Evolutionary conservation across 2,797 vertebrate genomes (phyloP).

Genomic region (Gymnothorax reevesii): DNA sequence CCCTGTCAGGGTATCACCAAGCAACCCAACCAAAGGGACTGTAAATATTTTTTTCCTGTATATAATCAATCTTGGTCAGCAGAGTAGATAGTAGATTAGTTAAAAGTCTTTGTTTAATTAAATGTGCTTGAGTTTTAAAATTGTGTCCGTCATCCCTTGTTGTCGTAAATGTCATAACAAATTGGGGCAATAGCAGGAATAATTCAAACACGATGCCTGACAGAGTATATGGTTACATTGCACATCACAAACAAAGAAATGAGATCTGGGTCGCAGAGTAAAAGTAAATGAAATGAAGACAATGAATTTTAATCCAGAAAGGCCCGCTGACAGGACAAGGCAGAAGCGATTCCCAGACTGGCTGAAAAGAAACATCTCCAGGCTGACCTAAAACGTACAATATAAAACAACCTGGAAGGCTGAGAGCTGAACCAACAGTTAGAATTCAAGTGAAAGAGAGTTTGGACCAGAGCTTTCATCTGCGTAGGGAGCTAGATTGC

Average conservation of each 20-base stretch:
- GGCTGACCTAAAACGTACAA: background rate
- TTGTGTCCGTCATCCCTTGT: too few relatives aligned
- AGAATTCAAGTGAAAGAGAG: background rate
- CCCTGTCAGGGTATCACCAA: too few relatives aligned
- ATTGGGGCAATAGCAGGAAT: too few relatives aligned
- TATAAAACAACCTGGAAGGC: conserved; percentile 15
- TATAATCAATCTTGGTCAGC: too few relatives aligned
- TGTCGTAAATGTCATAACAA: too few relatives aligned
- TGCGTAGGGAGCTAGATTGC: conserved; percentile 25
- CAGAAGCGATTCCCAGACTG: conserved; percentile 20
- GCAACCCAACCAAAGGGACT: too few relatives aligned
- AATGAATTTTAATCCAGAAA: conserved; percentile 29
- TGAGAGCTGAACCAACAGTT: background rate
- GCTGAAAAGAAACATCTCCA: conserved; percentile 9
- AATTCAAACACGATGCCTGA: conserved; percentile 29
- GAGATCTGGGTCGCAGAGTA: conserved; percentile 34
- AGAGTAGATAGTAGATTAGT: too few relatives aligned
- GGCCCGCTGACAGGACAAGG: conserved; percentile 13
- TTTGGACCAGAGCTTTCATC: background rate
- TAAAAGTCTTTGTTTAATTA: too few relatives aligned
- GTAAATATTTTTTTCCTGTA: too few relatives aligned
- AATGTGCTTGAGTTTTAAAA: too few relatives aligned
- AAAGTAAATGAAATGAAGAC: conserved; percentile 32
- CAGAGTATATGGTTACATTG: conserved; percentile 17
- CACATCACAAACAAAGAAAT: conserved; percentile 32